Evolutionary conservation across 2,113 vertebrate genomes (phyloP), one percentile per base, ranked within the genome.

Genomic region (Centrocercus urophasianus): DNA sequence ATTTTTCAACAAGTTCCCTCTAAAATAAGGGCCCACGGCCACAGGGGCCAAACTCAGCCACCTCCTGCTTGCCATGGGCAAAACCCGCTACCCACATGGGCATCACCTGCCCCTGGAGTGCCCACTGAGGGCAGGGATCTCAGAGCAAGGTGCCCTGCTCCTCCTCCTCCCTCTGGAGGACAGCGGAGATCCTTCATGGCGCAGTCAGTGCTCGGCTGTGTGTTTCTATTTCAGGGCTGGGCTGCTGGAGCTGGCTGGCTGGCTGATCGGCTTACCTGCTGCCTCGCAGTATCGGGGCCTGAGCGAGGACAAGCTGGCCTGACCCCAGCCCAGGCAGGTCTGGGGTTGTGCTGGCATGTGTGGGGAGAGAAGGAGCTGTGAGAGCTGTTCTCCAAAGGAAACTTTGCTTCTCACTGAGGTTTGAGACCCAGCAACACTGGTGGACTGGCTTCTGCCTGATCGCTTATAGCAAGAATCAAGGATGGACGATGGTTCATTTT

Each of bases 301-400:
- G 81, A 94, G 92, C 32, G 77, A 96, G 86, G 92, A 83, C 93
- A 95, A 93, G 89, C 95, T 95, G 95, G 52, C 89, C 69, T 88
- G 79, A 88, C 93, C 76, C 76, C 93, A 95, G 2, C 76, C 75
- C 69, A 67, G 73, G 89, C 86, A 93, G 88, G 34, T 22, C 74
- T 56, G 7, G 63, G 71, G 60, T 54, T 88, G 50, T 87, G 75
- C 75, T 88, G 78, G 54, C 34, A 73, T 79, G 32, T 4, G 59
- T 38, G 25, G 32, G 30, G 79, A 85, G 63, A 64, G 59, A 86
- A 59, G 28, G 27, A 84, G 21, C 54, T 57, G n/a, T 22, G 54
- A 72, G 20, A 65, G 73, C 8, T 85, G 25, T 50, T 88, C 34
- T 71, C 56, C 38, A 2, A 30, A 57, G 32, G 67, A 42, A 6